phyloP scores from a whole-genome alignment of 2,797 vertebrate species.

The Picus viridis region DNA sequence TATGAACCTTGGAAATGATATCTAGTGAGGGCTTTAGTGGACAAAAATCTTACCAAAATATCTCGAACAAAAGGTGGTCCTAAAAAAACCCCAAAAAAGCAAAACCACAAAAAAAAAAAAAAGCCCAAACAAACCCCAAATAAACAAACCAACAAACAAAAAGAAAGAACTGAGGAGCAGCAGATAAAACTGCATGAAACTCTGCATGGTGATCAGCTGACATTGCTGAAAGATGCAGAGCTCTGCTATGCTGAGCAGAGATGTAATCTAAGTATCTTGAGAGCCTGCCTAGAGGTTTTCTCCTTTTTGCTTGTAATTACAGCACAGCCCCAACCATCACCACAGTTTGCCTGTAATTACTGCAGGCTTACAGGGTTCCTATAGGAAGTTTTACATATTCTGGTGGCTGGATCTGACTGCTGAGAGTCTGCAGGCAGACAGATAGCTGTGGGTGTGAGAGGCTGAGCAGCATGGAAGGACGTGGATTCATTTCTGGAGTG shows the following conservation, averaged over 20 bases:
- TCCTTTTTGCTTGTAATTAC: background rate
- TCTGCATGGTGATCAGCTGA: background rate
- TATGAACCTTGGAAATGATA: background rate
- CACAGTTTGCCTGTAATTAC: background rate
- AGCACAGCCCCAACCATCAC: background rate
- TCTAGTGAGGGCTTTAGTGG: background rate
- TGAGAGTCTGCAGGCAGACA: background rate
- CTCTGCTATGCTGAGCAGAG: accelerated
- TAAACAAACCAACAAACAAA: background rate
- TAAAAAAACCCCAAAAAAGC: background rate
- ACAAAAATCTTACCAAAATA: background rate
- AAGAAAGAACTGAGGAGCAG: background rate
- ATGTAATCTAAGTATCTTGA: background rate
- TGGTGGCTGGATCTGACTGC: background rate
- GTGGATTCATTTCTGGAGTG: accelerated
- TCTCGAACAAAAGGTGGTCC: background rate
- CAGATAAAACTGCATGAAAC: background rate
- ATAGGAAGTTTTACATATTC: background rate
- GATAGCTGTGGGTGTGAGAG: background rate
- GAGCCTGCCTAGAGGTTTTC: background rate
- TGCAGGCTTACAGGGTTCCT: background rate
- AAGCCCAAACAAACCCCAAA: background rate
- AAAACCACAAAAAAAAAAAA: background rate
- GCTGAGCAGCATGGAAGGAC: background rate
- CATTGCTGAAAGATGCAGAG: background rate